Evolutionary conservation across 2,113 vertebrate genomes (phyloP).

Genomic region (Nothoprocta pentlandii): DNA sequence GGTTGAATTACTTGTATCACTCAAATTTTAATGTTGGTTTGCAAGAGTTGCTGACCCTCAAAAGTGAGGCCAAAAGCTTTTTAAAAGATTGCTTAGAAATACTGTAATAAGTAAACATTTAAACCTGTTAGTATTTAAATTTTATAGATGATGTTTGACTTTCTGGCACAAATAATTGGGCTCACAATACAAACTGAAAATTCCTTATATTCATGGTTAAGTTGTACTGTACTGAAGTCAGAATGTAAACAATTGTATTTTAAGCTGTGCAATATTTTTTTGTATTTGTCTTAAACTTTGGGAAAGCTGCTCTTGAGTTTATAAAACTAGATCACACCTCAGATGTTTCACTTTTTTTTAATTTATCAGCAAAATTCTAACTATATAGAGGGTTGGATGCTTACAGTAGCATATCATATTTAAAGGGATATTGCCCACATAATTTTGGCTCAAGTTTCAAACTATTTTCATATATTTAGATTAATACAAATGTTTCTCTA

Average conservation of each 20-base stretch:
- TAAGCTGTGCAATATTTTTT: constrained; percentile 73
- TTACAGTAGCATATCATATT: not conserved
- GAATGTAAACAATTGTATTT: constrained; percentile 71
- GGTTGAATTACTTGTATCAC: constrained; percentile 6
- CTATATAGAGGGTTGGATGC: not conserved
- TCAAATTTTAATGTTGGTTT: constrained; percentile 29
- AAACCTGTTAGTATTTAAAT: not conserved
- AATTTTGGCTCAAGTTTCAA: constrained; percentile 17
- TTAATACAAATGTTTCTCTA: not conserved
- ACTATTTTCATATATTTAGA: constrained; percentile 2
- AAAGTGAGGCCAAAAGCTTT: constrained; percentile 23
- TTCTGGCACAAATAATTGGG: constrained; percentile 21
- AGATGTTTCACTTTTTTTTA: not conserved
- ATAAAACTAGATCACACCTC: constrained; percentile 51
- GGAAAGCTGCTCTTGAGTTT: constrained; percentile 67
- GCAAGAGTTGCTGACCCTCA: not conserved
- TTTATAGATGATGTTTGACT: constrained; percentile 27
- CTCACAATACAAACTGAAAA: not conserved
- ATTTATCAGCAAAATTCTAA: not conserved
- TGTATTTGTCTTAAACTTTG: constrained; percentile 66
- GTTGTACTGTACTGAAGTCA: constrained; percentile 49
- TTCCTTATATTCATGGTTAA: not conserved
- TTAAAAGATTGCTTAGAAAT: constrained; percentile 25
- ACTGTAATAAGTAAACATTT: not conserved
- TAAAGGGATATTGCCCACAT: not conserved